A percentile compares a stretch with the other conserved stretches of the same genome.
These are phyloP conservation scores for Tricholauxania praeusta DNA, from an alignment of 2,888 invertebrate species.

Conservation along the genomic window DNA sequence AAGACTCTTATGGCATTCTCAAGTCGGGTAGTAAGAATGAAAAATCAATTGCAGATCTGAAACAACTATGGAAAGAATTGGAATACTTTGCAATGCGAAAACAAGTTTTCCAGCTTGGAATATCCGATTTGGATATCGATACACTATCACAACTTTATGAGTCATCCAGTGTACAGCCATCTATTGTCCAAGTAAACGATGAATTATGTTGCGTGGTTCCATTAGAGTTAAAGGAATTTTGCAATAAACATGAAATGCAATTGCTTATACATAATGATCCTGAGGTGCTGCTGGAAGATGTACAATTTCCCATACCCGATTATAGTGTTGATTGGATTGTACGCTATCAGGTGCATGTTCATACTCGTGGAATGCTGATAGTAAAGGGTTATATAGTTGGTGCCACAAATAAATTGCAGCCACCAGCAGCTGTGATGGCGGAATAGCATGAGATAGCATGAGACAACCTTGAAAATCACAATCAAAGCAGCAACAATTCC, in stretches of 20 bases:
- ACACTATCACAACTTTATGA: constrained; percentile 81
- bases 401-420: constrained; percentile 51
- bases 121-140: constrained; percentile 89
- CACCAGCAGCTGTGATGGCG: too few species aligned
- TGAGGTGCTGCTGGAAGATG: constrained; percentile 70
- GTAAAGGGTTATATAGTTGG: constrained; percentile 87
- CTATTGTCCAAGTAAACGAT: constrained; percentile 92
- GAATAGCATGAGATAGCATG: too few species aligned
- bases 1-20: constrained; percentile 53
- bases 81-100: constrained; percentile 78
- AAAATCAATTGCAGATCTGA: constrained; percentile 73
- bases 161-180: constrained; percentile 84
- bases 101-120: constrained; percentile 80
- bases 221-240: constrained; percentile 88
- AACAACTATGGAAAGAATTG: constrained; percentile 81
- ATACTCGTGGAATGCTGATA: constrained; percentile 90
- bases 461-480: too few species aligned
- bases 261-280: constrained; percentile 96
- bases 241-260: constrained; percentile 91
- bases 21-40: constrained; percentile 70
- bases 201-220: constrained; percentile 95
- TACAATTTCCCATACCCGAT: constrained; percentile 71
- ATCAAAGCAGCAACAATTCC: too few species aligned
- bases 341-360: constrained; percentile 89
- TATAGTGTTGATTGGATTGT: constrained; percentile 80